phyloP scores from a whole-genome alignment of 1,140 invertebrate species.

The Paramacrobiotus metropolitanus region DNA sequence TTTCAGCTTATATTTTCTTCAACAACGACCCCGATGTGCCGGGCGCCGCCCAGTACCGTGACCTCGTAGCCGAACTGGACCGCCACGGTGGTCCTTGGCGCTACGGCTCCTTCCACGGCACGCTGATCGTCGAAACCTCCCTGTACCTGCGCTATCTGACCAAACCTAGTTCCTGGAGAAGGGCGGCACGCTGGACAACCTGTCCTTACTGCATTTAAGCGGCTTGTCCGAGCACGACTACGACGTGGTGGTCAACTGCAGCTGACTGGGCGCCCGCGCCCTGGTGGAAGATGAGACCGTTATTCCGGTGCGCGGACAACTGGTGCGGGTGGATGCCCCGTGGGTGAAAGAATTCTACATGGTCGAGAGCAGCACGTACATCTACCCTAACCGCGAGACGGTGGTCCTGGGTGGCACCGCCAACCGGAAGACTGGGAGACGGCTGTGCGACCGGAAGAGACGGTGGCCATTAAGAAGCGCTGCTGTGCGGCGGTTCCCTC shows the following conservation, averaged over 20 bases:
- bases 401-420: slow-evolving; percentile 45
- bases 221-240: slow-evolving; percentile 27
- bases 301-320: slow-evolving; percentile 40
- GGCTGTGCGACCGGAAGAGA: slow-evolving; percentile 29
- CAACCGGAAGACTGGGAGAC: slow-evolving; percentile 37
- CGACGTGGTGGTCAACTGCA: slow-evolving; percentile 46
- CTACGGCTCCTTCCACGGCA: neutral
- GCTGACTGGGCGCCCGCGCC: slow-evolving; percentile 33
- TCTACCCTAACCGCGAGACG: slow-evolving; percentile 28
- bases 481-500: slow-evolving; percentile 36
- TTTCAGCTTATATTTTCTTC: neutral
- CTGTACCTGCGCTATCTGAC: slow-evolving; percentile 3
- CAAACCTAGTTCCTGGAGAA: neutral
- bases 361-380: slow-evolving; percentile 4
- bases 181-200: slow-evolving; percentile 1
- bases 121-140: neutral
- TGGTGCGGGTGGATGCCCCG: slow-evolving; percentile 27
- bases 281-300: slow-evolving; percentile 33
- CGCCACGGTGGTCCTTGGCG: neutral
- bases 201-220: slow-evolving; percentile 7
- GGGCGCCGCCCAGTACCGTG: slow-evolving; percentile 1
- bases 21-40: neutral
- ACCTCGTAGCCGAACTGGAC: slow-evolving; percentile 10
- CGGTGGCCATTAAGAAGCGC: slow-evolving; percentile 33
- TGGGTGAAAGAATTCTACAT: slow-evolving; percentile 1